Conservation (phyloP, 2,888 invertebrate genomes). For the Caenorhabditis panamensis region DNA sequence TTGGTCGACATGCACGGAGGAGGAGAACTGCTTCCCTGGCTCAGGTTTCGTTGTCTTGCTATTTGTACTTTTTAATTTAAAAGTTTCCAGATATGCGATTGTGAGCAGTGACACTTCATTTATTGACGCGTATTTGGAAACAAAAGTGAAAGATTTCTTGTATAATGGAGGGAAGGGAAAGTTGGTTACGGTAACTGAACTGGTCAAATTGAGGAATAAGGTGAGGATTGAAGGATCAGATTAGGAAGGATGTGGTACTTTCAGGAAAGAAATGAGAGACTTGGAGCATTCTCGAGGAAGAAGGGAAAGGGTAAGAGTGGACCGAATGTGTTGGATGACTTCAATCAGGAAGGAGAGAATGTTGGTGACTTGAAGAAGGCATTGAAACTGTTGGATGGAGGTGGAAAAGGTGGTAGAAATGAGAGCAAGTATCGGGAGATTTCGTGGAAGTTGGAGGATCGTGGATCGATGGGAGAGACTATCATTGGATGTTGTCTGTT, state of each 20-base stretch:
- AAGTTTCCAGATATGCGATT: slow-evolving; percentile 74
- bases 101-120: slow-evolving; percentile 74
- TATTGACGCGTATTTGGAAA: slow-evolving; percentile 66
- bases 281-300: slow-evolving; percentile 74
- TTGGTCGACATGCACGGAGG: slow-evolving; percentile 94
- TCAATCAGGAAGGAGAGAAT: slow-evolving; percentile 71
- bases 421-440: slow-evolving; percentile 84
- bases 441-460: slow-evolving; percentile 73
- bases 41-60: background rate
- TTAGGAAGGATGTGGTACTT: slow-evolving; percentile 69
- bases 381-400: slow-evolving; percentile 78
- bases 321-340: slow-evolving; percentile 73
- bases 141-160: slow-evolving; percentile 89
- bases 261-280: slow-evolving; percentile 84
- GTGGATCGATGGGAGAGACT: slow-evolving; percentile 88
- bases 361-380: slow-evolving; percentile 78
- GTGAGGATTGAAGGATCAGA: too few relatives aligned
- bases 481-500: slow-evolving; percentile 89
- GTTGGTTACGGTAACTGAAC: slow-evolving; percentile 90
- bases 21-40: slow-evolving; percentile 88
- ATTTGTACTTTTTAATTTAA: background rate
- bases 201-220: slow-evolving; percentile 91
- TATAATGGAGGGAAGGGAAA: slow-evolving; percentile 94
- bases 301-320: slow-evolving; percentile 76
- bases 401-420: slow-evolving; percentile 76